Evolutionary conservation across 1,140 invertebrate genomes (phyloP).

Genomic region (Bombus fervidus): DNA sequence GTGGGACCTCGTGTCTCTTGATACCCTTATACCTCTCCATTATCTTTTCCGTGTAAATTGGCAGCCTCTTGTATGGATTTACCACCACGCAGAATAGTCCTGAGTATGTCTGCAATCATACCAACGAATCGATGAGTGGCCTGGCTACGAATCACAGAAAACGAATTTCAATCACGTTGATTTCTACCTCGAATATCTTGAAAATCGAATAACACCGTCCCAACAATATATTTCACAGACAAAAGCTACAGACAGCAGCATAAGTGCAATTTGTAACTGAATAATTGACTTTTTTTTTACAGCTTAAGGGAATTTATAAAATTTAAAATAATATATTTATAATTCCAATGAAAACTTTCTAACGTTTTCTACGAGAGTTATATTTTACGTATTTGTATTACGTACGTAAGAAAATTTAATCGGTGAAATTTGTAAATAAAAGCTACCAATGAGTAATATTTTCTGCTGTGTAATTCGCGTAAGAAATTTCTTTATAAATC

Average conservation of each 20-base stretch:
- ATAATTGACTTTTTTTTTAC: neutral
- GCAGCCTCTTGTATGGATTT: conserved; percentile 99
- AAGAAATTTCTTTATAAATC: neutral
- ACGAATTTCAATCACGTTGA: conserved; percentile 34
- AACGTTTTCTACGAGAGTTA: neutral
- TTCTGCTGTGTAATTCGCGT: neutral
- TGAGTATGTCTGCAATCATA: conserved; percentile 95
- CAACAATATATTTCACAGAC: neutral
- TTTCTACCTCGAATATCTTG: neutral
- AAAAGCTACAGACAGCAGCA: neutral
- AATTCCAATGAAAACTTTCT: no score
- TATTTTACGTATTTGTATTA: neutral
- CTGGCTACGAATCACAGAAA: conserved; percentile 54
- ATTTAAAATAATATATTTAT: no score
- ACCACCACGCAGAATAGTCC: conserved; percentile 99
- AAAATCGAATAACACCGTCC: neutral
- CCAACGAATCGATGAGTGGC: neutral
- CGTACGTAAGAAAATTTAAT: neutral
- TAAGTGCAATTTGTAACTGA: neutral
- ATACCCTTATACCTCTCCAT: conserved; percentile 99
- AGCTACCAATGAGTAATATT: neutral
- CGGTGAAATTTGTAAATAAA: neutral
- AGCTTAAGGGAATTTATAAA: neutral
- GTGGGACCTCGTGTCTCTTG: conserved; percentile 99
- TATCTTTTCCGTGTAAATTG: conserved; percentile 99